A percentile compares a stretch with the other conserved stretches of the same genome.
phyloP scores from a whole-genome alignment of 2,113 vertebrate species.

The Reinhardtius hippoglossoides region DNA sequence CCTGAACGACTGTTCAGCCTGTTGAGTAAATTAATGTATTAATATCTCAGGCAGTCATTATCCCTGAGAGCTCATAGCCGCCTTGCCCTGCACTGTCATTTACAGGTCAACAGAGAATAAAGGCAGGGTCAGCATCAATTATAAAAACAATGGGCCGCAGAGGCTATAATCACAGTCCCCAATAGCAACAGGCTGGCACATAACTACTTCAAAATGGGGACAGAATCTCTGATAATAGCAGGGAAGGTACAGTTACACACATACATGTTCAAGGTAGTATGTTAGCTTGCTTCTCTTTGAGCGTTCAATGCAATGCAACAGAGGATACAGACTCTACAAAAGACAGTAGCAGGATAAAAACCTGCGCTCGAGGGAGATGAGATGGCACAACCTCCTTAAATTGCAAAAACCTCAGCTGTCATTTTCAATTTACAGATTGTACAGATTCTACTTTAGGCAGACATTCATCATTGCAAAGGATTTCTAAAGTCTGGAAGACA shows the following conservation, averaged over 20 bases:
- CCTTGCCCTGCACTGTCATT: conserved; percentile 2
- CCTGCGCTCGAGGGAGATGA: conserved; percentile 6
- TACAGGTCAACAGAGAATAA: conserved; percentile 42
- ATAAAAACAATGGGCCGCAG: conserved; percentile 62
- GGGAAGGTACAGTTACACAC: neutral
- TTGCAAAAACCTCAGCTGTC: conserved; percentile 32
- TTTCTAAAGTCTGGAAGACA: conserved; percentile 3
- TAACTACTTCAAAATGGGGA: conserved; percentile 42
- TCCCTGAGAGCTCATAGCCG: conserved; percentile 30
- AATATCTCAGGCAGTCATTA: conserved; percentile 50
- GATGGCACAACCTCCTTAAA: conserved; percentile 18
- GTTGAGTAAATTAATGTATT: conserved; percentile 39
- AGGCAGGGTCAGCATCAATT: conserved; percentile 61
- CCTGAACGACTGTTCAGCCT: neutral
- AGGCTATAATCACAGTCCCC: conserved; percentile 69
- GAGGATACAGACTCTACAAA: neutral
- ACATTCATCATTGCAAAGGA: conserved; percentile 1
- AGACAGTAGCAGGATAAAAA: neutral
- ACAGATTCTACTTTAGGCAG: conserved; percentile 3
- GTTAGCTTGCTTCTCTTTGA: neutral
- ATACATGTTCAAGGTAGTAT: neutral
- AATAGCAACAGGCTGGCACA: conserved; percentile 25
- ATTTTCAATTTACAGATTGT: conserved; percentile 16
- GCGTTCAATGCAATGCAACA: neutral
- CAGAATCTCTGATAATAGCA: conserved; percentile 1